phyloP scores from a whole-genome alignment of 2,888 invertebrate species.

The Acanthoscelides obtectus region DNA sequence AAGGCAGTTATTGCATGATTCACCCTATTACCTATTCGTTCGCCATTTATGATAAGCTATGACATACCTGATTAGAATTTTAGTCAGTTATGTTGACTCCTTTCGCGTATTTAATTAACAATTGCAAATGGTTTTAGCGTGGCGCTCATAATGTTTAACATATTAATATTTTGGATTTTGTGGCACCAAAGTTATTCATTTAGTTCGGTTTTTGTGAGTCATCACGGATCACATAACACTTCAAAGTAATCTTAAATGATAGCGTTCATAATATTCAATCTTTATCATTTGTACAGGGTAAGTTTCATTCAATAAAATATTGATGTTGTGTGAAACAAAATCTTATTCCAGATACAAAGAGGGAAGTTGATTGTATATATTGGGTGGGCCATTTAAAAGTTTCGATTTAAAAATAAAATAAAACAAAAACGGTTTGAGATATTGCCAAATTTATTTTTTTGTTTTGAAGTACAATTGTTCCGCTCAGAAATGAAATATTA shows the following conservation, averaged over 20 bases:
- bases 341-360: too few relatives aligned
- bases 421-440: too few relatives aligned
- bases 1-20: neutral
- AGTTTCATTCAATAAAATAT: too few relatives aligned
- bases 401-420: too few relatives aligned
- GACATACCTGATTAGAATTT: neutral
- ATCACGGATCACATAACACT: neutral
- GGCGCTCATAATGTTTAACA: neutral
- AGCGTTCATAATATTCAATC: neutral
- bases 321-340: too few relatives aligned
- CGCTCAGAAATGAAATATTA: too few relatives aligned
- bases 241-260: neutral
- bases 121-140: neutral
- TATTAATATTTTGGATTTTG: neutral
- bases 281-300: neutral
- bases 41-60: neutral
- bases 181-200: neutral
- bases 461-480: too few relatives aligned
- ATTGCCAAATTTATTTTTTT: too few relatives aligned
- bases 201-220: neutral
- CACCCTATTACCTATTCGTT: slow-evolving; percentile 52
- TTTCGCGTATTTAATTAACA: neutral
- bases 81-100: neutral
- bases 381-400: too few relatives aligned
- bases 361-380: too few relatives aligned